phyloP scores from a whole-genome alignment of 2,113 vertebrate genomes.

The Oncorhynchus mykiss region DNA sequence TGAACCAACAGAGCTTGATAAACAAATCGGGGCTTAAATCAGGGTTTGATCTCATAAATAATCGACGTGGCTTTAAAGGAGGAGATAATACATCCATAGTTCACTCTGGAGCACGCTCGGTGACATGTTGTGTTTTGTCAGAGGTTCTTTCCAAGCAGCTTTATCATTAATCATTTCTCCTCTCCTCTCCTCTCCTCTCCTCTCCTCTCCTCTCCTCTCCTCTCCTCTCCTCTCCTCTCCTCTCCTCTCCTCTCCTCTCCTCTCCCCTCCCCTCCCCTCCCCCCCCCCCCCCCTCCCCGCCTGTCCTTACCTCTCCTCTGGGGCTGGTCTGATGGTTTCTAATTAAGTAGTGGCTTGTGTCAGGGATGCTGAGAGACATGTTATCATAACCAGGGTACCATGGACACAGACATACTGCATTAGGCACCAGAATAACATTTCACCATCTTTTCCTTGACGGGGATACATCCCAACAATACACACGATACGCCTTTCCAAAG shows the following conservation, averaged over 20 bases:
- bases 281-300: too few species aligned
- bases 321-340: conserved; percentile 66
- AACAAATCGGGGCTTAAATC: conserved; percentile 32
- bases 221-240: too few species aligned
- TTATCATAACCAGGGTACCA: conserved; percentile 41
- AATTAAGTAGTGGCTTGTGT: conserved; percentile 75
- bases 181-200: conserved; percentile 39
- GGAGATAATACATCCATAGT: conserved; percentile 45
- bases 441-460: conserved; percentile 18
- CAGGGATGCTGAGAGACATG: conserved; percentile 61
- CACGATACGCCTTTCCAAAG: not conserved
- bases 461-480: not conserved
- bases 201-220: conserved; percentile 34
- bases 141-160: conserved; percentile 51
- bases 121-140: conserved; percentile 66
- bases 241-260: too few species aligned
- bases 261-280: too few species aligned
- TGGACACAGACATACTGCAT: conserved; percentile 18
- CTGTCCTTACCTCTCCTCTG: conserved; percentile 34
- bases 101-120: conserved; percentile 43
- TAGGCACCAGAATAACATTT: conserved; percentile 6
- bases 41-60: conserved; percentile 36
- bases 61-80: conserved; percentile 27
- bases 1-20: conserved; percentile 14
- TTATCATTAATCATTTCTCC: conserved; percentile 74